Base-by-base conservation (phyloP, 2,113 vertebrate genomes). In the Ariopsis seemanni region DNA sequence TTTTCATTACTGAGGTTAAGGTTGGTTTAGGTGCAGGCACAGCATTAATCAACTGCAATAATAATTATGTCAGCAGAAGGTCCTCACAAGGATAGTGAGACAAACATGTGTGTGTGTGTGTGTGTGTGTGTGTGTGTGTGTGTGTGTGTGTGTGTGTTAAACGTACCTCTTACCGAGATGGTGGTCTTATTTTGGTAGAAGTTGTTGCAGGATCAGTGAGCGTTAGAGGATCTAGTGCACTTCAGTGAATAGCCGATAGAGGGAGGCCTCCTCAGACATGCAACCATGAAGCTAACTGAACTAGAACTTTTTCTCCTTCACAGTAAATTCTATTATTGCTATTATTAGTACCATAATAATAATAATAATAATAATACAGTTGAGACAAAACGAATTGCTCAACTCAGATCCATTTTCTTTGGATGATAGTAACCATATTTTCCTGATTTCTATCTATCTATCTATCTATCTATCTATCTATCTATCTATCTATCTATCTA, bases 181-280 rank as follows among this genome's bases (percentile, higher is more conserved):
- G 90, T 90, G 67, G 87, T 87, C 81, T 91, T 90, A 89, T 90
- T 42, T 92, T 93, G 91, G 92, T 91, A 83, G 90, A 91, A 92
- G 90, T 89, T 89, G 63, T 75, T 87, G 78, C 83, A 91, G 90
- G 86, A 60, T 82, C 86, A 85, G 85, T 65, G 80, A 57, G 14
- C 7, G 18, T 25, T 62, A 75, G 89, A 87, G 91, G 93, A 94
- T 94, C 92, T 93, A 85, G 83, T 93, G 91, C 86, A 91, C 67
- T 94, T 91, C 90, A 27, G 5, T 2, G 52, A 82, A 11, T 48
- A 79, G 63, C 92, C 95, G 93, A 93, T 88, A 95, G 95, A 95
- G 94, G 94, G 85, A 87, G 89, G 79, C 42, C 77, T 90, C 89
- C 80, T 69, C 77, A 87, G 65, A 12, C 58, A 86, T 81, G 42